Base-by-base conservation (phyloP, 92 coral and sea anemone species). In the Zoanthus sansibaricus region DNA sequence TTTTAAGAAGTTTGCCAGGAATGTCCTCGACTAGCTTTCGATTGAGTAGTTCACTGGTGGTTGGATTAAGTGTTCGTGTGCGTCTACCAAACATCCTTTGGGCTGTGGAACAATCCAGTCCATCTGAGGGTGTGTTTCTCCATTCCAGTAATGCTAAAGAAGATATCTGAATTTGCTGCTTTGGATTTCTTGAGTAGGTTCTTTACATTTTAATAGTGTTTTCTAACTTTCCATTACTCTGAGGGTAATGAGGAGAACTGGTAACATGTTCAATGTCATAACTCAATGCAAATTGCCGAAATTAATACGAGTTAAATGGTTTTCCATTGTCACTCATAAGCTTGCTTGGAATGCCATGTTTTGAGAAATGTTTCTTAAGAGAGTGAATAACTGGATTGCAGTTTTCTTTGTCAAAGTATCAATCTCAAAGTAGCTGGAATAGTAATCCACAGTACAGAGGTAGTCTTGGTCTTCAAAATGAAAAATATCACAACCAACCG, bases 341-440 rank as follows among this genome's bases (percentile, higher is more conserved):
- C 75, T 70, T 70, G 75, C 33, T 70, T 6, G 16, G 47, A 25
- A 70, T 70, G 6, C 75, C 75, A 70, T 70, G 48, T 70, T 47
- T 70, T 30, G 75, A 70, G 75, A 70, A 70, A 70, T 25, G 47
- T 70, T 70, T 70, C 47, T 70, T 70, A 45, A 70, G 75, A 70
- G 33, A 30, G 75, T 70, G 75, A 47, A 70, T 70, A 5, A 70
- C 7, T 70, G 30, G 75, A 45, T 70, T 70, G 75, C 75, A 8
- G 75, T 68, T 15, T 68, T 68, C 9, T 68, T 68, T 68, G 73
- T 68, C 73, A 68, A 68, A 68, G 73, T 68, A 68, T 68, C 73
- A 18, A 68, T 61, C 68, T 61, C 68, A n/a, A 61, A 61, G 16
- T 59, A 59, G 13, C 25, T 25, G 25, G 25, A 25, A 25, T 25